Percentiles rank a stretch among this genome's conserved stretches.
Conservation (phyloP, 2,113 vertebrate genomes). For the Centropus unirufus region DNA sequence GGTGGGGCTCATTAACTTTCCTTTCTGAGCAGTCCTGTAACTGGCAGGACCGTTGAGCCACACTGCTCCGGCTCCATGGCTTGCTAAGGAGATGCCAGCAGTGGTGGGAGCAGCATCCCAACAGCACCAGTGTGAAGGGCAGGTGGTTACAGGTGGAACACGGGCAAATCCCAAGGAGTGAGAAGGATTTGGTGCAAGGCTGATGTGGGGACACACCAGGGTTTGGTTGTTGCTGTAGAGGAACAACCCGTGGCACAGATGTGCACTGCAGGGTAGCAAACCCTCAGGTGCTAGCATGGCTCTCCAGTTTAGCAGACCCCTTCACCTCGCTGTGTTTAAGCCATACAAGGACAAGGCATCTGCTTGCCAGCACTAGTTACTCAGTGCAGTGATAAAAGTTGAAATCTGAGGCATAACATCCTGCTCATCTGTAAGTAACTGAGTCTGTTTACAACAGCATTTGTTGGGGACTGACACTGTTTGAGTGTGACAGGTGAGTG, state of each 20-base stretch:
- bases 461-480: no score
- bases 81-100: no score
- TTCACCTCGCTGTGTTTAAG: background rate
- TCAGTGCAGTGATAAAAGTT: background rate
- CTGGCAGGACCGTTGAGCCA: rapidly evolving
- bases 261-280: no score
- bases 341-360: background rate
- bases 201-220: rapidly evolving
- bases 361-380: rapidly evolving
- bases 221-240: background rate
- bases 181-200: no score
- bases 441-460: background rate
- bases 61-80: no score
- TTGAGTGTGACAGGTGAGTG: no score
- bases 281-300: rapidly evolving
- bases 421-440: background rate
- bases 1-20: rapidly evolving
- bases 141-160: rapidly evolving
- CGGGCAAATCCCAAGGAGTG: rapidly evolving
- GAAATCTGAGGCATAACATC: background rate
- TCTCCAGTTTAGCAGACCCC: background rate
- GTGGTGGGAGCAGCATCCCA: background rate
- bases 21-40: no score
- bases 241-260: background rate
- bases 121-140: rapidly evolving